These are phyloP conservation scores for Sciurus vulgaris DNA, from an alignment of 2,797 vertebrate species.

Conservation along the genomic window DNA sequence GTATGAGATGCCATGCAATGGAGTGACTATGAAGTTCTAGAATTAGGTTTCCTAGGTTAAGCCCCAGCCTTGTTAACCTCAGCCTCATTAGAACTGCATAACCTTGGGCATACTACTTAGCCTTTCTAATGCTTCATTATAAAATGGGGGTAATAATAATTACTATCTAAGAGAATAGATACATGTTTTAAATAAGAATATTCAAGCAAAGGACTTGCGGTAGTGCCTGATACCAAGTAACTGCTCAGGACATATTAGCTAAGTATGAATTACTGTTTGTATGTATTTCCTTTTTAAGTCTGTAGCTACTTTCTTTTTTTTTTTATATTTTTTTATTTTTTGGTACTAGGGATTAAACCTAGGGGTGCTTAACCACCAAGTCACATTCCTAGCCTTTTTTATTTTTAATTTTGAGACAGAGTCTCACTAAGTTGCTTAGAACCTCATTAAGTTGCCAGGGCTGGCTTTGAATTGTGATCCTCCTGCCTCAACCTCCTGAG, in stretches of 20 bases:
- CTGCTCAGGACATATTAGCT: neutral
- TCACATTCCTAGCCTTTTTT: too few relatives aligned
- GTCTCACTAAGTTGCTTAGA: too few relatives aligned
- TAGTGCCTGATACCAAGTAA: neutral
- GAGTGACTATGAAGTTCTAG: neutral
- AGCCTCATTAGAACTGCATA: neutral
- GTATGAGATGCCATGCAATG: neutral
- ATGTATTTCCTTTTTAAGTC: neutral
- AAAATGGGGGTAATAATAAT: neutral
- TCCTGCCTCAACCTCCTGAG: too few relatives aligned
- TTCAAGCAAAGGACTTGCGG: neutral
- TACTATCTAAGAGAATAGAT: neutral
- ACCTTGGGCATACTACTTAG: neutral
- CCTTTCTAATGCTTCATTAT: neutral
- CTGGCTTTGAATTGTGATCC: neutral
- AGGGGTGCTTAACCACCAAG: too few relatives aligned
- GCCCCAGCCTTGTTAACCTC: neutral
- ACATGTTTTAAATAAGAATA: constrained; percentile 29
- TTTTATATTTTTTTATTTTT: too few relatives aligned
- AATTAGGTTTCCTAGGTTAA: neutral
- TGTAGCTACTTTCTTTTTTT: neutral
- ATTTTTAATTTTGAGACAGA: too few relatives aligned
- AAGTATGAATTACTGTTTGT: neutral
- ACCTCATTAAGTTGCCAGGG: too few relatives aligned
- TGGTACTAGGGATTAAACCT: too few relatives aligned